Conservation (phyloP, 1,140 invertebrate species). For the Drosophila oshimai region DNA sequence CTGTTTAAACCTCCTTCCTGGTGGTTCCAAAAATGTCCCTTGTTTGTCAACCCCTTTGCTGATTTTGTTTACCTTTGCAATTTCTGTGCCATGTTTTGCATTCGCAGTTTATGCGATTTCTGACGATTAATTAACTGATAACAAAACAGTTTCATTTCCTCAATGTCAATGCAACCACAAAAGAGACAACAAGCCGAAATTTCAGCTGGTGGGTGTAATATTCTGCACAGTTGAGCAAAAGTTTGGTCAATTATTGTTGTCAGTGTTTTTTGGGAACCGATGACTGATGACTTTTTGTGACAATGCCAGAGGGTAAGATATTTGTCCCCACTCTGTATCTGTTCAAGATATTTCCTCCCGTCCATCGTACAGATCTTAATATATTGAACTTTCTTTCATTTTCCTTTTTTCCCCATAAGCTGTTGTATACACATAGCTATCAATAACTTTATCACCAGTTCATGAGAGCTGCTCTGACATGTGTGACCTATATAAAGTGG, state of each 20-base stretch:
- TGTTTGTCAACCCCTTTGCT: constrained; percentile 52
- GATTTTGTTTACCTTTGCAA: constrained; percentile 47
- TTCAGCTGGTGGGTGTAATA: neutral
- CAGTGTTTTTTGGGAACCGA: neutral
- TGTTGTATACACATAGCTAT: constrained; percentile 16
- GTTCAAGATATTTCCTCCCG: neutral
- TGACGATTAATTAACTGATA: constrained; percentile 77
- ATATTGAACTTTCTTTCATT: constrained; percentile 9
- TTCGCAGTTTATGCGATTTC: constrained; percentile 51
- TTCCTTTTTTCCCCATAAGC: constrained; percentile 5
- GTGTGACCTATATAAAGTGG: constrained; percentile 45
- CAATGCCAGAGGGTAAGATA: neutral
- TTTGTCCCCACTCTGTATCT: neutral
- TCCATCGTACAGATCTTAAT: neutral
- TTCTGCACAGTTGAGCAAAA: constrained; percentile 21
- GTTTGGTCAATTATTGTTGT: constrained; percentile 66
- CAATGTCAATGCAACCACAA: constrained; percentile 68
- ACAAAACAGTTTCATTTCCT: constrained; percentile 29
- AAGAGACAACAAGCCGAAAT: constrained; percentile 16
- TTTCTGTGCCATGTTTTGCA: constrained; percentile 37
- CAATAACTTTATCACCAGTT: constrained; percentile 65
- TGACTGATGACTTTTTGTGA: constrained; percentile 44
- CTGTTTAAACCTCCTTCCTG: neutral
- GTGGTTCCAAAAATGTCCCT: neutral
- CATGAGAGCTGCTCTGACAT: constrained; percentile 38